Percentiles rank a stretch among this genome's conserved stretches.
Evolutionary conservation across 1,140 invertebrate genomes (phyloP).

Genomic region (Mylabris phalerata): DNA sequence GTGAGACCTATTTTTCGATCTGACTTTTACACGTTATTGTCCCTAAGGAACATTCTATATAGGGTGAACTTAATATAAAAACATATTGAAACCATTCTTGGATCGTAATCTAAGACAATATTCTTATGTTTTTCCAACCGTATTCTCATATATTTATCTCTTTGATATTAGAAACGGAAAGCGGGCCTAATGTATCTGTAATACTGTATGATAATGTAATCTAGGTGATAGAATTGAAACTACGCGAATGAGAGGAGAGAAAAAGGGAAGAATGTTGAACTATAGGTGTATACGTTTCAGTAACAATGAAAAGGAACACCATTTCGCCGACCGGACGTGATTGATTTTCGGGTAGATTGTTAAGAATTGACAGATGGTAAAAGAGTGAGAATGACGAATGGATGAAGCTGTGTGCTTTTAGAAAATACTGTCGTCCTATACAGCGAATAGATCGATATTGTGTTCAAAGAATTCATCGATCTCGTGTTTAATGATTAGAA

Average conservation of each 20-base stretch:
- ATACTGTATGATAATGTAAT: slow-evolving; percentile 19
- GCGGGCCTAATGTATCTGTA: neutral
- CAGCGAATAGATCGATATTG: too few relatives aligned
- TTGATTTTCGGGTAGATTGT: too few relatives aligned
- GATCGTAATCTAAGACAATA: neutral
- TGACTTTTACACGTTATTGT: slow-evolving; percentile 9
- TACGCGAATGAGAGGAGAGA: neutral
- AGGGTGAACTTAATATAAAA: slow-evolving; percentile 10
- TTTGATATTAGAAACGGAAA: too few relatives aligned
- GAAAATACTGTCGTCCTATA: too few relatives aligned
- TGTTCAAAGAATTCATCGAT: too few relatives aligned
- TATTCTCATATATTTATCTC: neutral
- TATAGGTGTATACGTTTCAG: neutral
- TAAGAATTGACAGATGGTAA: too few relatives aligned
- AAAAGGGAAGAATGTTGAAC: neutral
- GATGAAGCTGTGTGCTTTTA: too few relatives aligned
- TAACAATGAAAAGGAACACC: neutral
- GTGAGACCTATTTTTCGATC: slow-evolving; percentile 14
- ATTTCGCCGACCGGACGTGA: too few relatives aligned
- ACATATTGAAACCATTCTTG: slow-evolving; percentile 11
- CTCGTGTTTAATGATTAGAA: too few relatives aligned
- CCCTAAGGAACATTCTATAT: slow-evolving; percentile 18
- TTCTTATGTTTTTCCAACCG: neutral
- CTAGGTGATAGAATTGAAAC: slow-evolving; percentile 12
- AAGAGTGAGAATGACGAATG: too few relatives aligned